Percentiles rank a stretch among this genome's conserved stretches.
Evolutionary conservation across 2,888 invertebrate species (phyloP).

Genomic region (Scaptomyza caliginosa): DNA sequence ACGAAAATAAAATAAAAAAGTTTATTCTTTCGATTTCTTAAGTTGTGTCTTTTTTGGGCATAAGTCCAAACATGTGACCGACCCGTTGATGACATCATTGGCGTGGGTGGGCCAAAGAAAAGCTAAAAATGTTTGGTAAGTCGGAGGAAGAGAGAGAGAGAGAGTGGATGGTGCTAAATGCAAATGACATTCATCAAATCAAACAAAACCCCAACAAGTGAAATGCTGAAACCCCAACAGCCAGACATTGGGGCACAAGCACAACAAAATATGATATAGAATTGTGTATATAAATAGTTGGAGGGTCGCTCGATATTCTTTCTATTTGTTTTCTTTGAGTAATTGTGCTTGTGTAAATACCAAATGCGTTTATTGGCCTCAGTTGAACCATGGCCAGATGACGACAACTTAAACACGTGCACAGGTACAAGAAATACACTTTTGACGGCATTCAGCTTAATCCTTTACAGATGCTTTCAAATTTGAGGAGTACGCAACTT

Average conservation of each 20-base stretch:
- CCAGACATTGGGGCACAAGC: slow-evolving; percentile 60
- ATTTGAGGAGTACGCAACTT: slow-evolving; percentile 24
- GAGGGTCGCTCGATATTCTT: slow-evolving; percentile 34
- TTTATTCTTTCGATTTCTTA: slow-evolving; percentile 2
- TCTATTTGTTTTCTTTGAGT: slow-evolving; percentile 12
- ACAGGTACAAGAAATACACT: slow-evolving; percentile 4
- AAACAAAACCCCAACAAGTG: slow-evolving; percentile 14
- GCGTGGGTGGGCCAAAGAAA: slow-evolving; percentile 41
- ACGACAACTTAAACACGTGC: slow-evolving; percentile 26
- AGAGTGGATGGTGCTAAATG: slow-evolving; percentile 24
- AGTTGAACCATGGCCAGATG: slow-evolving; percentile 12
- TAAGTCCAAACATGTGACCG: slow-evolving; percentile 70
- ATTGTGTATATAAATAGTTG: slow-evolving; percentile 51
- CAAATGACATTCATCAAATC: slow-evolving; percentile 18
- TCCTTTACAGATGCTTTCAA: neutral
- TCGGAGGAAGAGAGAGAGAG: neutral
- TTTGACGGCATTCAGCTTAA: neutral
- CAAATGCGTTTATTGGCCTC: slow-evolving; percentile 65
- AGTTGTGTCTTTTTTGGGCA: slow-evolving; percentile 48
- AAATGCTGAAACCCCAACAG: slow-evolving; percentile 23
- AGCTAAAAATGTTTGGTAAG: neutral
- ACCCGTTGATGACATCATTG: slow-evolving; percentile 66
- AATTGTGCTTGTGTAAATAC: slow-evolving; percentile 45
- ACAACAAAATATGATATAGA: slow-evolving; percentile 37
- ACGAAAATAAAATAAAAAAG: neutral